These are phyloP conservation scores for Oriolus oriolus DNA, from an alignment of 2,113 vertebrate species.

Conservation along the genomic window DNA sequence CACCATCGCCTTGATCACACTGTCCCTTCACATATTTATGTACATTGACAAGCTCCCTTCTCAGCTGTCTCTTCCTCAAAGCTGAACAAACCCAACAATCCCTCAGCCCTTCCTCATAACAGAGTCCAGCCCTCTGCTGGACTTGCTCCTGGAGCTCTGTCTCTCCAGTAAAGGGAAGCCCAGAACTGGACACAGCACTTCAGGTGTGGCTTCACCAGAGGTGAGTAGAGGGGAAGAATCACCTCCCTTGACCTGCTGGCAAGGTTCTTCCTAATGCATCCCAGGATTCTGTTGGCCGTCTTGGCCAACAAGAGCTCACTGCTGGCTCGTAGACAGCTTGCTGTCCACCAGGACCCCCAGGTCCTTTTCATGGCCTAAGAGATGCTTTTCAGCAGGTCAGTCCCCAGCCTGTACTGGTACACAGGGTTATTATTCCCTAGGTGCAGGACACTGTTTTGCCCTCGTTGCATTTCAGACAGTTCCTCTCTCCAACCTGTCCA, in stretches of 20 bases:
- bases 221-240: neutral
- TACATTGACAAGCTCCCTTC: accelerated
- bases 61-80: neutral
- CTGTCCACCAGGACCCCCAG: neutral
- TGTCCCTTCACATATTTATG: neutral
- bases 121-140: accelerated
- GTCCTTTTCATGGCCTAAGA: neutral
- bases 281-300: neutral
- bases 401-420: neutral
- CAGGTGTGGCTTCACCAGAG: neutral
- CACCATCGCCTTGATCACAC: neutral
- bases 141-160: neutral
- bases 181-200: neutral
- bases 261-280: neutral
- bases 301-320: neutral
- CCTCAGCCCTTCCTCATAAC: neutral
- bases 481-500: neutral
- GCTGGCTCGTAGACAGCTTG: neutral
- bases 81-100: neutral
- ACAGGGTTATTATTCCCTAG: neutral
- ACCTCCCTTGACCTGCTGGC: neutral
- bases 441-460: neutral
- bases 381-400: neutral
- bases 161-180: neutral
- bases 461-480: neutral